Base-by-base conservation (phyloP, 2,888 invertebrate species). In the Neoaliturus tenellus region DNA sequence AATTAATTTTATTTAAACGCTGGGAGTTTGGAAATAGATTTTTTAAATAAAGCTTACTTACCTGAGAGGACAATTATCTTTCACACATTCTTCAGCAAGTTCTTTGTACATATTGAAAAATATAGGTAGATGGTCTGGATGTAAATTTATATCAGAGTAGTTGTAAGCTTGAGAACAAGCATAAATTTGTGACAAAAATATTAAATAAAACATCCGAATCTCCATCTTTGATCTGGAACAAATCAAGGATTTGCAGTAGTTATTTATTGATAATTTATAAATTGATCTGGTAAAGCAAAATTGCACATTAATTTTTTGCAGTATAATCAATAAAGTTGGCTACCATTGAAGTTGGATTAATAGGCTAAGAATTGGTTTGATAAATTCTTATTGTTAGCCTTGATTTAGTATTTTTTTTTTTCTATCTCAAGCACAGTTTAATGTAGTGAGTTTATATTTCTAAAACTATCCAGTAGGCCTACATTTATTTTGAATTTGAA, bases 31-130 rank as follows among this genome's bases (percentile, higher is more conserved):
- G 6, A 39, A 12, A 39, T 8, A 39, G 12, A 39, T 39, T 39
- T 39, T 8, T 39, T 39, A 39, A 39, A 39, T 8, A 28, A 8
- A 17, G 20, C 35, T 69, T 8, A 35, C 87, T 88, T 87, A 92
- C 92, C 90, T 94, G 89, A 92, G 94, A 10, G 92, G 92, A 88
- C 96, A 96, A 23, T 91, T 87, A n/a, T 94, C 93, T 58, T 91
- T 88, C 62, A 90, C 89, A 90, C 96, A 96, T 86, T 92, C 90
- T 85, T 93, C 90, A 48, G 93, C 93, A 73, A 94, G 89, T 85
- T 92, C 91, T 51, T 94, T 94, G 90, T 94, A 96, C 58, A 92
- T 93, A 89, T 94, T 94, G 87, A 96, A 95, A 90, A 95, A 95
- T 89, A 94, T 95, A 84, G 94, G 93, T 80, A 96, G 88, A 90